Base-by-base conservation (phyloP, 2,888 invertebrate genomes). In the Pandemis cinnamomeana region DNA sequence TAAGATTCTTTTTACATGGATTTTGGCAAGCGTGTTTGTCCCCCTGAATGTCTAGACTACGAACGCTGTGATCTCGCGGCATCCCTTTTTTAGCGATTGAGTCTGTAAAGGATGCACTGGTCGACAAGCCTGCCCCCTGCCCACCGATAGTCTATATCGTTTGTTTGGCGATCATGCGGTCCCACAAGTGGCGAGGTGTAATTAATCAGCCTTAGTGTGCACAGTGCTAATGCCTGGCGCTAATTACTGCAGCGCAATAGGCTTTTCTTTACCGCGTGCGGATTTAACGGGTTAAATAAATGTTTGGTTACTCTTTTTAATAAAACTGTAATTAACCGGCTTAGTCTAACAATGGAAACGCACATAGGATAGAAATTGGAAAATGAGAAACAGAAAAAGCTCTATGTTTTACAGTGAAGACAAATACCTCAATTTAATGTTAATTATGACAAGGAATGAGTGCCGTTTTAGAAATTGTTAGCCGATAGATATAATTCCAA, bases 171-270 rank as follows among this genome's bases (percentile, higher is more conserved):
- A 63, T 71, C 69, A 63, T 63, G 78, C 46, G 55, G 70, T 66
- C 71, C 67, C 74, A 68, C 75, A 63, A 76, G 77, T 72, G 61
- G 68, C 41, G 60, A 69, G 46, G 55, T 48, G 72, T 71, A 68
- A 78, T 79, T 78, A 75, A 78, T 79, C 77, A 76, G 72, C 78
- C 75, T 79, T 77, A 77, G 68, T 42, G 46, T 66, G 63, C 64
- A 70, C 67, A 63, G 61, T 72, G 76, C 77, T 77, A 79, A 78
- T 76, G 67, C 78, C 63, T 46, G 71, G 66, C 68, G 72, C 72
- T 71, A 76, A 76, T 66, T 69, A 67, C 63, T 72, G 53, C 15
- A 66, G 71, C 58, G 13, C 6, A 27, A 53, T 41, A 46, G 67
- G 72, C 36, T 44, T 71, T 67, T 67, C 60, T n/a, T 41, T 58